Percentiles rank a stretch among this genome's conserved stretches.
These are phyloP conservation scores for Typhlichthys subterraneus DNA, from an alignment of 2,797 vertebrate genomes.

Conservation along the genomic window DNA sequence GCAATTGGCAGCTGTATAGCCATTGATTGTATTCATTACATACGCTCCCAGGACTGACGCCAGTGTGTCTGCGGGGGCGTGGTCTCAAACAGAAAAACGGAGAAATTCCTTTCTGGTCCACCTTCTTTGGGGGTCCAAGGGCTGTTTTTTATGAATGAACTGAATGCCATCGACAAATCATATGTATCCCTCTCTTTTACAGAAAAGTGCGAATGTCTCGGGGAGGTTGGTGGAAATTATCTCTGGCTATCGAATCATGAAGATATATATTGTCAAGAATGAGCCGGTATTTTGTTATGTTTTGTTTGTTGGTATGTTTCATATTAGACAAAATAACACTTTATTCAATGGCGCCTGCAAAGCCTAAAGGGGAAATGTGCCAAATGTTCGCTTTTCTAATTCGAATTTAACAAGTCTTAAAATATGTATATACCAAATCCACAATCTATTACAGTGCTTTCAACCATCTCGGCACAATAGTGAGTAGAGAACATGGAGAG, in stretches of 20 bases:
- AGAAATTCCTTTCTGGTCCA: conserved; percentile 37
- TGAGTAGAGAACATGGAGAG: conserved; percentile 42
- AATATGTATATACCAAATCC: not conserved
- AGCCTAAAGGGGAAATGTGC: not conserved
- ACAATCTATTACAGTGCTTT: not conserved
- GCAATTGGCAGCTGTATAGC: conserved; percentile 65
- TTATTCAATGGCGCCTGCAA: too few relatives aligned
- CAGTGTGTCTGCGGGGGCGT: conserved; percentile 82
- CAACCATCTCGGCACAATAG: conserved; percentile 30
- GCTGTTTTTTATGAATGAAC: conserved; percentile 78
- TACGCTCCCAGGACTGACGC: conserved; percentile 77
- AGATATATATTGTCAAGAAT: conserved; percentile 1
- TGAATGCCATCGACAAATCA: conserved; percentile 67
- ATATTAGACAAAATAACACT: too few relatives aligned
- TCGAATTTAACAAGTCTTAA: not conserved
- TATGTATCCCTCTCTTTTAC: conserved; percentile 55
- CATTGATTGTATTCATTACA: conserved; percentile 71
- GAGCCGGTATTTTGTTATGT: conserved; percentile 1
- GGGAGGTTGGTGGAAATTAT: conserved; percentile 23
- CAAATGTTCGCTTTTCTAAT: not conserved
- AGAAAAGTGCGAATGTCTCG: conserved; percentile 42
- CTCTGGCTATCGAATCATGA: conserved; percentile 3
- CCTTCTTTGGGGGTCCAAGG: conserved; percentile 71
- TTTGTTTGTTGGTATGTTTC: not conserved
- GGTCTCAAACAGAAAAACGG: conserved; percentile 47